phyloP scores from a whole-genome alignment of 1,140 invertebrate species.

The Zaprionus africanus region DNA sequence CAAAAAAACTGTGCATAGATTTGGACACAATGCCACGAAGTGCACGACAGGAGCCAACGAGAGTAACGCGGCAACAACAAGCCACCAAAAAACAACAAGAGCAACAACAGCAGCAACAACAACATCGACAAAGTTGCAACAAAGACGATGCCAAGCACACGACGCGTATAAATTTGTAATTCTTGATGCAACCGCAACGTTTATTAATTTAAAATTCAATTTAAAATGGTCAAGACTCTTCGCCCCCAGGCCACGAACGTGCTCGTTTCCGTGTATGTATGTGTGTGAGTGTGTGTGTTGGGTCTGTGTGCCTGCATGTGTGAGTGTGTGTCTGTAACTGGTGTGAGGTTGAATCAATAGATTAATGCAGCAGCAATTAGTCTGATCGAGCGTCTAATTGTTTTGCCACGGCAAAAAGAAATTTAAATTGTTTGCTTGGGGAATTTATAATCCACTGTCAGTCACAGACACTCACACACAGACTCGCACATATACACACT shows the following conservation, averaged over 20 bases:
- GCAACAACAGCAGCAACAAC: constrained; percentile 18
- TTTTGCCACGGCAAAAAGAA: constrained; percentile 53
- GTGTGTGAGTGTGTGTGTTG: constrained; percentile 1
- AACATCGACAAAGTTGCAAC: constrained; percentile 19
- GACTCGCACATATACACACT: neutral
- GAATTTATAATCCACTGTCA: constrained; percentile 66
- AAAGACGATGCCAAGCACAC: constrained; percentile 51
- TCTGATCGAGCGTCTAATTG: constrained; percentile 72
- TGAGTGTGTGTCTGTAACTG: neutral
- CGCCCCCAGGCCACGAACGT: constrained; percentile 23
- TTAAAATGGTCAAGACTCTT: constrained; percentile 70
- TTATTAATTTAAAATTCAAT: constrained; percentile 83
- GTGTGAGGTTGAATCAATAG: constrained; percentile 55
- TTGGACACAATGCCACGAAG: constrained; percentile 66
- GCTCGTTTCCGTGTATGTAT: constrained; percentile 6
- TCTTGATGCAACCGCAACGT: constrained; percentile 79
- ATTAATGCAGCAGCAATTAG: constrained; percentile 74
- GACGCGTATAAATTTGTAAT: constrained; percentile 79
- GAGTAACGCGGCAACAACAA: constrained; percentile 38
- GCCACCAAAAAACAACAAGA: constrained; percentile 38
- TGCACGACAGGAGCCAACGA: constrained; percentile 29
- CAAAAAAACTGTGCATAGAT: constrained; percentile 71
- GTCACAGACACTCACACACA: constrained; percentile 3
- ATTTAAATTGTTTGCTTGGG: constrained; percentile 58
- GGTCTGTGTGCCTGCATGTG: neutral